phyloP scores from a whole-genome alignment of 2,888 invertebrate species.

The Drosophila crucigera region DNA sequence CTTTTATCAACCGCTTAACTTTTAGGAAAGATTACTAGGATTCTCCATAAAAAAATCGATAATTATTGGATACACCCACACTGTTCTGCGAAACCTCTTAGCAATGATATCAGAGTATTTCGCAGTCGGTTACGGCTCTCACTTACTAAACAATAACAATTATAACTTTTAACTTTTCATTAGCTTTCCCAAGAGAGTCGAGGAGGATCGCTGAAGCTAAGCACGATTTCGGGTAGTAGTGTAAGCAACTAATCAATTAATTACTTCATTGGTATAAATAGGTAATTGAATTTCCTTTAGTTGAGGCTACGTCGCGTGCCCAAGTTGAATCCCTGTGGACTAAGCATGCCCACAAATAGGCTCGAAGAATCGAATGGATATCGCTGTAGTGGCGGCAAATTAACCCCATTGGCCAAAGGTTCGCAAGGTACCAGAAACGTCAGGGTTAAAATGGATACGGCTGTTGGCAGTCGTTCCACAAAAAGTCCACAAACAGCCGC shows the following conservation, averaged over 20 bases:
- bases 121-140: not conserved
- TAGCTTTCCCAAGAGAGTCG: not conserved
- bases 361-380: not conserved
- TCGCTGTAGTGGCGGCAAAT: conserved; percentile 24
- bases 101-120: not conserved
- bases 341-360: not conserved
- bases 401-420: not conserved
- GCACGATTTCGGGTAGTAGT: not conserved
- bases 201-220: not conserved
- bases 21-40: not conserved
- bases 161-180: not conserved
- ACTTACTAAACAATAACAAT: not conserved
- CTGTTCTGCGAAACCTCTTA: not conserved
- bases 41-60: not conserved
- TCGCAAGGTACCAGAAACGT: not conserved
- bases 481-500: not conserved
- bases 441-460: fast-evolving
- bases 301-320: not conserved
- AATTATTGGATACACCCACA: not conserved
- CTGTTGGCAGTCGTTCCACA: not conserved
- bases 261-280: fast-evolving
- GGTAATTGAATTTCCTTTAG: not conserved
- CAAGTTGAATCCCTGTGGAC: conserved; percentile 3
- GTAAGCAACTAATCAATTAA: not conserved
- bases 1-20: no score